Evolutionary conservation across 2,113 vertebrate genomes (phyloP).

Genomic region (Tenebrosternarchus preto): DNA sequence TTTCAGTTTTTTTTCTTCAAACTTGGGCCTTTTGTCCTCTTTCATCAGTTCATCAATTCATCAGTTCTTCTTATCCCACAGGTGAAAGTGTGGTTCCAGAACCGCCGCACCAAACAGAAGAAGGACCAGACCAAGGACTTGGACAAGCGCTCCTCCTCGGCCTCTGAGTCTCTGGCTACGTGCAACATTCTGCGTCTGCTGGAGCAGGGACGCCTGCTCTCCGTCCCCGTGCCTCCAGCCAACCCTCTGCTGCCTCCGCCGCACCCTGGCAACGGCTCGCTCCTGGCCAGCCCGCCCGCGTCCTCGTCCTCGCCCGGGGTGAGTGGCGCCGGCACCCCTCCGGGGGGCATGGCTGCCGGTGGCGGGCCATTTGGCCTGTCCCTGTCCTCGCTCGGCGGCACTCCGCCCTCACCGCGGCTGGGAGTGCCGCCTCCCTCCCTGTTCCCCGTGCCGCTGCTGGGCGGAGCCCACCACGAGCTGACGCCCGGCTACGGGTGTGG

Average conservation of each 20-base stretch:
- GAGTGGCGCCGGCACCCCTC: conserved; percentile 62
- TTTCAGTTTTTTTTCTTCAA: no score
- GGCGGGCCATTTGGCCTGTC: conserved; percentile 73
- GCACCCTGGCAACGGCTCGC: conserved; percentile 66
- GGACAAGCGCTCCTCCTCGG: conserved; percentile 80
- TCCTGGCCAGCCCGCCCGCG: conserved; percentile 69
- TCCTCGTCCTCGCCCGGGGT: conserved; percentile 74
- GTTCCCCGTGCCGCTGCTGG: conserved; percentile 80
- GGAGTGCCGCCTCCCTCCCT: conserved; percentile 73
- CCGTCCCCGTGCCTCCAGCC: conserved; percentile 76
- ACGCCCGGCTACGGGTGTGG: conserved; percentile 78
- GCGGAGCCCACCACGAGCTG: conserved; percentile 78
- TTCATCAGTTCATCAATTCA: not conserved
- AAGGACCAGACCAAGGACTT: conserved; percentile 94
- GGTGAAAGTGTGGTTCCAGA: conserved; percentile 98
- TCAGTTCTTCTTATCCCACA: conserved; percentile 57
- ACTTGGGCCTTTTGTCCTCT: not conserved
- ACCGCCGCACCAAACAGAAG: conserved; percentile 96
- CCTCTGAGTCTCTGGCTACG: conserved; percentile 87
- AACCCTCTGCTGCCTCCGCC: conserved; percentile 74
- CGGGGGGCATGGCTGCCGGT: conserved; percentile 60
- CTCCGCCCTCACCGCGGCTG: conserved; percentile 70
- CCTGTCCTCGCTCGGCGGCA: conserved; percentile 70
- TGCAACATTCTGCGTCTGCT: conserved; percentile 91
- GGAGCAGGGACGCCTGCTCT: conserved; percentile 87